Base-by-base conservation (phyloP, 1,140 invertebrate genomes). In the Bombus soroeensis region DNA sequence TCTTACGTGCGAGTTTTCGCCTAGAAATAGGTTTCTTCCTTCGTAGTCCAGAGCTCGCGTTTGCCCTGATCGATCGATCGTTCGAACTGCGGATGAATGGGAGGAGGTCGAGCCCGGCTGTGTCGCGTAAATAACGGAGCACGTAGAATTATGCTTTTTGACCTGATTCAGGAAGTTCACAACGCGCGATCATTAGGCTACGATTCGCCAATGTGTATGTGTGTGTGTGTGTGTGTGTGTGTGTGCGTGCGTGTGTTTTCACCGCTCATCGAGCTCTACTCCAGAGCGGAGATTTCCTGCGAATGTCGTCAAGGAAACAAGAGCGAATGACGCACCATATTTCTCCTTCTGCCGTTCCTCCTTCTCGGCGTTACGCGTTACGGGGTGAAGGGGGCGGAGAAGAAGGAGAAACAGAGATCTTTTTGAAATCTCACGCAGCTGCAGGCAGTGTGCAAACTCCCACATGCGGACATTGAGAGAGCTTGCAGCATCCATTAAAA, bases 401-500 rank as follows among this genome's bases (percentile, higher is more conserved):
- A 43, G 32, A 59, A 68, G n/a, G 78, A 66, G 47, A 34, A 22
- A 53, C 8, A 37, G 71, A 66, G 34, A 70, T 59, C 71, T 53
- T n/a, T 57, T 77, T 71, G 64, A 77, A 78, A 83, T 75, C 59
- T 59, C 53, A 83, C 47, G 79, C 78, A 68, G 81, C 25, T 89
- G 84, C 74, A 71, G 68, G 75, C 79, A 37, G 59, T 75, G 41
- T 77, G 47, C 68, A 72, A 41, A 71, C 62, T 86, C 79, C 72
- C 86, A 85, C 79, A 90, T 70, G 80, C 71, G 68, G 62, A 32
- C n/a, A 28, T 57, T 47, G 62, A 41, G 64, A 85, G 85, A 81
- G 88, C 89, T 89, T 88, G 89, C 87, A 85, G 89, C 90, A 92
- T 93, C 90, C 91, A 93, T 93, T 93, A 92, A 93, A 94, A 94